Evolutionary conservation across 2,888 invertebrate species (phyloP).

Genomic region (Chymomyza procnemis): DNA sequence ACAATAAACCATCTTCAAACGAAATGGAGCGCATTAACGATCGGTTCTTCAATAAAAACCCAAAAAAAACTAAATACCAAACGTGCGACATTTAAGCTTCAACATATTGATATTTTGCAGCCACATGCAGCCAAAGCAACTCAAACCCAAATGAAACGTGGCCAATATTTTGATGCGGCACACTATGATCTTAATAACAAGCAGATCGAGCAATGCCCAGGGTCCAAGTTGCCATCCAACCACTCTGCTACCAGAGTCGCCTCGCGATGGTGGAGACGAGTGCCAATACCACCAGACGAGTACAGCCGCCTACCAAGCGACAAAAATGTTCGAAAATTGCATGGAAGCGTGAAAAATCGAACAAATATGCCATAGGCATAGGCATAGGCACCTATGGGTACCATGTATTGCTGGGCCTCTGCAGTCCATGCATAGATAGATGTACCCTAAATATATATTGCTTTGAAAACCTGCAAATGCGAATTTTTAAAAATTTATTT

Average conservation of each 20-base stretch:
- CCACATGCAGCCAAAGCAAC: slow-evolving; percentile 22
- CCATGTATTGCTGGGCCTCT: not conserved
- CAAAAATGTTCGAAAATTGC: slow-evolving; percentile 54
- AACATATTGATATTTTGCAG: slow-evolving; percentile 31
- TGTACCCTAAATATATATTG: not conserved
- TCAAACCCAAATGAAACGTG: slow-evolving; percentile 57
- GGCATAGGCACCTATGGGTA: too few species aligned
- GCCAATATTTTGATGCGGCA: slow-evolving; percentile 31
- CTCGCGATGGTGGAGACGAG: not conserved
- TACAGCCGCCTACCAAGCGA: slow-evolving; percentile 31
- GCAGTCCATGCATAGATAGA: not conserved
- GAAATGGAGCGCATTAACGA: slow-evolving; percentile 63
- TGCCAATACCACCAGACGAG: not conserved
- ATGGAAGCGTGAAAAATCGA: slow-evolving; percentile 69
- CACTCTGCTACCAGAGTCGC: too few species aligned
- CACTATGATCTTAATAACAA: slow-evolving; percentile 64
- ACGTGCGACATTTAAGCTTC: slow-evolving; percentile 20
- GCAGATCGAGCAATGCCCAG: slow-evolving; percentile 7
- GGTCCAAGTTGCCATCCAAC: not conserved
- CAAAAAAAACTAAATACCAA: not conserved
- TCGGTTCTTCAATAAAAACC: slow-evolving; percentile 33
- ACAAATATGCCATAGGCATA: slow-evolving; percentile 41
- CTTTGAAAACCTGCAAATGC: slow-evolving; percentile 16
- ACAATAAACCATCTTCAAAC: slow-evolving; percentile 74
- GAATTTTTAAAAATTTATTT: slow-evolving; percentile 38